Base-by-base conservation (phyloP, 2,113 vertebrate genomes). In the Leptosomus discolor region DNA sequence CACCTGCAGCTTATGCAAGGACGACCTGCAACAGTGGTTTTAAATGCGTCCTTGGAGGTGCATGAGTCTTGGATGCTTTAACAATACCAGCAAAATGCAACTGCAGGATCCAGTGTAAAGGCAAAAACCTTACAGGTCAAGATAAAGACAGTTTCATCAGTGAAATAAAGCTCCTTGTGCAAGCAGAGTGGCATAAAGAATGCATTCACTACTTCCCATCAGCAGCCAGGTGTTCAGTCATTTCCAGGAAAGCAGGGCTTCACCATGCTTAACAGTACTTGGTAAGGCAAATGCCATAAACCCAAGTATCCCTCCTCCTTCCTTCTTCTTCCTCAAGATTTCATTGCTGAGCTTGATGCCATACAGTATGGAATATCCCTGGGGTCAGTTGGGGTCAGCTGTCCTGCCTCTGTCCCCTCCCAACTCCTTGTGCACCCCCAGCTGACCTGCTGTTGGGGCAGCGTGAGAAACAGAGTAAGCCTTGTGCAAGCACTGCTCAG, bases 231-330 rank as follows among this genome's bases (percentile, higher is more conserved):
- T 21, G 39, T 26, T 71, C 57, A 39, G 36, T 29, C 16, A 36
- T 21, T 7, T 16, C 12, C 81, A 43, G n/a, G 51, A 77, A 69
- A 73, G 45, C 14, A 23, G 23, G 12, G 6, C 61, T 83, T 10
- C 26, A 29, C 32, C 58, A 8, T 2, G 5, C 7, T 22, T 37
- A 58, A 18, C 0, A 2, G 22, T 27, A 36, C 30, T 46, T 70
- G 41, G 23, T n/a, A 48, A 67, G 39, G 24, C 27, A 78, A 60
- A 78, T 20, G 43, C 20, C 34, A 36, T 36, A 79, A 34, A 9
- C 12, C 17, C 46, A 41, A 56, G 43, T n/a, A 51, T 15, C 10
- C 1, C 7, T 12, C 6, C 11, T 85, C 90, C 34, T 43, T 73
- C 27, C 26, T 60, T 11, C 39, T 37, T 82, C n/a, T n/a, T 51